Base-by-base conservation (phyloP, 2,797 vertebrate genomes). In the Leucoraja ocellata region DNA sequence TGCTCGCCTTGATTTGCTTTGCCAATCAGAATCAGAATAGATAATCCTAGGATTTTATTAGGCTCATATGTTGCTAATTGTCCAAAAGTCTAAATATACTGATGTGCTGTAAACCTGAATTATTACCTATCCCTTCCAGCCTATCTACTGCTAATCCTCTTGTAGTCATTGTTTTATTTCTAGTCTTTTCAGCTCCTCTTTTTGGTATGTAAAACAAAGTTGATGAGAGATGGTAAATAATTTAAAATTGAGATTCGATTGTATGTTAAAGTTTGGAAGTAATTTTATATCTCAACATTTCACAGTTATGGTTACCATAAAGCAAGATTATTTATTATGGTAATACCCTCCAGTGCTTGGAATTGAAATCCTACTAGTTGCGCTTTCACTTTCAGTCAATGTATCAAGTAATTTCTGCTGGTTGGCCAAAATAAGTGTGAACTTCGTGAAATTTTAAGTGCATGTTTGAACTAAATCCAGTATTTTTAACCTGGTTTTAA, bases 1-100 rank as follows among this genome's bases (percentile, higher is more conserved):
- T 68, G 16, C 65, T 88, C 21, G 16, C 7, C n/a, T 65, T 65
- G n/a, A 63, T 63, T 65, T 65, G 32, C n/a, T 36, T 88, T 88
- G n/a, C 84, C 61, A 68, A 68, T 88, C 28, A 88, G 10, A 88
- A 88, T 88, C n/a, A 88, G 61, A 36, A 68, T 36, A 68, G 84
- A 88, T 88, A 88, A 88, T 32, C 61, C 63, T 14, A 58, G 80
- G 46, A 11, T 83, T 79, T 83, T 58, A 68, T 65, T 63, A 36
- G 7, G 6, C 84, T 68, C 61, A 36, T 68, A 14, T 88, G 61
- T 36, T 88, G 84, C 61, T 88, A 88, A 68, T 88, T 88, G n/a
- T 88, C 84, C 36, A 88, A 88, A 68, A 88, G 14, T 68, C 9
- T 88, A 88, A 88, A 68, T 88, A 88, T 68, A 14, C 63, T 68